Base-by-base conservation (phyloP, 2,888 invertebrate species). In the Drosophila robusta region DNA sequence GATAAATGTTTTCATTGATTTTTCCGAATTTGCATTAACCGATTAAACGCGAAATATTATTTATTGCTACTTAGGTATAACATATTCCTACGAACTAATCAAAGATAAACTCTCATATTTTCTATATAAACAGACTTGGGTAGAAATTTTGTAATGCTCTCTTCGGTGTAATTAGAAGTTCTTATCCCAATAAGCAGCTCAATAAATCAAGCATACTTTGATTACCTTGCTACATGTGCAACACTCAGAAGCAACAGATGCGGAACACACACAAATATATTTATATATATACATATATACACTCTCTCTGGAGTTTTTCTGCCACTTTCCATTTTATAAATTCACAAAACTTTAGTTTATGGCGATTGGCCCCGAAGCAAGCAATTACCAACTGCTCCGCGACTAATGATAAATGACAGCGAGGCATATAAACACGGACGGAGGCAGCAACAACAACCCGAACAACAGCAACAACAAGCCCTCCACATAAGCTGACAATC, bases 371-470 rank as follows among this genome's bases (percentile, higher is more conserved):
- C 58, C 45, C 45, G 42, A 51, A 71, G 75, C 63, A 70, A 66
- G 69, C 83, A 70, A 83, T 75, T 75, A 72, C 72, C 67, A 54
- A 67, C 44, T 64, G 64, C 64, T 55, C 49, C 6, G 54, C 46
- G 57, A 62, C 80, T 79, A 88, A 84, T 84, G 87, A 88, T 86
- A 88, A 88, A 84, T 84, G 88, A 88, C 80, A 78, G 64, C 58
- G 57, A 45, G 52, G 16, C 69, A 73, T 50, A 72, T 29, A 29
- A 77, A 75, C 54, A 70, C 50, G 49, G 60, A 38, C 45, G 49
- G 24, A 18, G 49, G 38, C 54, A 44, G 18, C 34, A 32, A n/a
- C 51, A 38, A 3, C 42, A 60, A 58, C 39, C 22, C 22, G 3
- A 55, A 45, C 52, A 52, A 54, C 49, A 47, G 38, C 51, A 51